Evolutionary conservation across 2,888 invertebrate species (phyloP), one percentile per base, ranked within the genome.

Genomic region (Drosophila phalerata): DNA sequence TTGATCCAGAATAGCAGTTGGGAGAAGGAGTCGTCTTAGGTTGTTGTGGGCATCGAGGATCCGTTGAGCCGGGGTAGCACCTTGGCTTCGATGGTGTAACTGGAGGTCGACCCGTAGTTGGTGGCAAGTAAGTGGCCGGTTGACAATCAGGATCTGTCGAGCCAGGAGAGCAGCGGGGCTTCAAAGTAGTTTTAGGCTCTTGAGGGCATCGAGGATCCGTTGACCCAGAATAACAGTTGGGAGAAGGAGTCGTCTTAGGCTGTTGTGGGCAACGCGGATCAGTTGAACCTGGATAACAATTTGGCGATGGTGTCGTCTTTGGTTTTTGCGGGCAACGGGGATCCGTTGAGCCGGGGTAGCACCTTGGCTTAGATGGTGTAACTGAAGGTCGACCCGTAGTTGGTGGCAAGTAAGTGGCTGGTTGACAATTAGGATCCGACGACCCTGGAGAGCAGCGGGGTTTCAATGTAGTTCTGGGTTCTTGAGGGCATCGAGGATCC

Each of bases 261-360:
- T n/a, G 1, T n/a, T 37, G 34, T 2, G 30, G 65, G 1, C 76
- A 85, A 13, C 57, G 19, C 5, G 91, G 90, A 70, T 93, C 92
- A 0, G 56, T 83, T 11, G 91, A 91, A 5, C 93, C 93, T 0
- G 80, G 73, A 43, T 58, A 74, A 8, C 78, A 78, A 2, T 61
- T 38, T 15, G 47, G 6, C 3, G 34, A 34, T 5, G 34, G 4
- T 13, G 34, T 34, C 6, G 34, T 37, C 34, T n/a, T 37, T 5
- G 34, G n/a, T 6, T n/a, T 0, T n/a, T 37, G 34, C 0, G 30
- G 65, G 1, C 76, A 85, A 13, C 57, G 19, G 5, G 91, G 90
- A 70, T 93, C 92, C 0, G 56, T 83, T 11, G 91, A 91, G 5
- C 93, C 93, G 0, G 80, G 73, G 47, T 58, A 74, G 9, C 78